These are phyloP conservation scores for Andrena dorsata DNA, from an alignment of 2,888 invertebrate genomes.

Conservation along the genomic window DNA sequence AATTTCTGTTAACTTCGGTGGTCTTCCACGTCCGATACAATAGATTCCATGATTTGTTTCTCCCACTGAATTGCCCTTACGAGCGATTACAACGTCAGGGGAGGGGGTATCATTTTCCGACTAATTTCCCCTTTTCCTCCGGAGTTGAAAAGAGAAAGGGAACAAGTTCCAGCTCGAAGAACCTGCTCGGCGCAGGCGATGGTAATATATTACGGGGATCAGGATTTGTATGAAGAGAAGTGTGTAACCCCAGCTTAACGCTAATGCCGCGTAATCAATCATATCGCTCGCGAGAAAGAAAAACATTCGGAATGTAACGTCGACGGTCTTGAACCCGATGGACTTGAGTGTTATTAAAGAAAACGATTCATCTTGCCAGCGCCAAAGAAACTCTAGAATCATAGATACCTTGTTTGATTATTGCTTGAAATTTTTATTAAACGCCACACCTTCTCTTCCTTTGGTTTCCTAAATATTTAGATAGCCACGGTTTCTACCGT, in stretches of 20 bases:
- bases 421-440: not conserved
- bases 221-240: slow-evolving; percentile 83
- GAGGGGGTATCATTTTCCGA: slow-evolving; percentile 71
- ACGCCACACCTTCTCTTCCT: not conserved
- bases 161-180: slow-evolving; percentile 66
- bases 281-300: slow-evolving; percentile 70
- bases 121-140: slow-evolving; percentile 72
- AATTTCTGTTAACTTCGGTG: not conserved
- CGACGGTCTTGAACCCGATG: slow-evolving; percentile 11
- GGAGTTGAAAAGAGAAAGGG: slow-evolving; percentile 53
- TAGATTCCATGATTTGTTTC: slow-evolving; percentile 58
- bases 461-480: not conserved
- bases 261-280: slow-evolving; percentile 83
- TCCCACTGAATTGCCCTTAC: slow-evolving; percentile 33
- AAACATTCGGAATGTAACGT: slow-evolving; percentile 59
- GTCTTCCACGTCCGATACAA: slow-evolving; percentile 3
- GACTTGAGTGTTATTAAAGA: slow-evolving; percentile 22
- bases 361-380: slow-evolving; percentile 10
- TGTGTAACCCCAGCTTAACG: slow-evolving; percentile 83
- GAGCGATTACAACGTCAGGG: slow-evolving; percentile 59
- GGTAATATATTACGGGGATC: slow-evolving; percentile 83
- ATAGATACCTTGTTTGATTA: not conserved
- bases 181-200: slow-evolving; percentile 80
- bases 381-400: not conserved
- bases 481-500: slow-evolving; percentile 1